Base-by-base conservation (phyloP, 2,113 vertebrate genomes). In the Psephotus haematonotus region DNA sequence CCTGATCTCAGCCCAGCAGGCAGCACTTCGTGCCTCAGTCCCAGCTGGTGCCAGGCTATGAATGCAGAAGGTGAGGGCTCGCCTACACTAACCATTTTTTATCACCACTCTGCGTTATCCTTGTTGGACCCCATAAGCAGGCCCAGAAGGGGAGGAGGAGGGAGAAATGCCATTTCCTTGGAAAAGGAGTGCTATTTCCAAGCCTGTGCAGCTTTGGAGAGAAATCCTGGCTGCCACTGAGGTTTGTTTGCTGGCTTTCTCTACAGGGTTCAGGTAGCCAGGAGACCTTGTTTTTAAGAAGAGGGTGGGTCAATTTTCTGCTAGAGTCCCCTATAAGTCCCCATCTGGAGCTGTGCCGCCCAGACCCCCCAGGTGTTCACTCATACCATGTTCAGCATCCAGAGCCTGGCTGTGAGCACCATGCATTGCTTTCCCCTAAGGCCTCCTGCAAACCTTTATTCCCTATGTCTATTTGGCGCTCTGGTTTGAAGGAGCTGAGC, bases 401-500 rank as follows among this genome's bases (percentile, higher is more conserved):
- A 43, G 33, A 76, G 23, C 33, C 67, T 71, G 41, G 20, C 35
- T 5, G 3, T 19, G 33, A 69, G 20, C 16, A 15, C 25, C 28
- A 11, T 3, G 3, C 28, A 4, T 47, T 62, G 2, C 50, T 70
- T 49, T 44, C 13, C 24, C 28, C 11, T 31, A n/a, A 1, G 3
- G 50, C 17, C 17, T 69, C n/a, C 59, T 17, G 43, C 39, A 68
- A 71, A 50, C 23, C 65, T 85, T 2, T 1, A 14, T 72, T 68
- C 24, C 76, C 39, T 59, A 4, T 2, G 1, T 47, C 72, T 37
- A 0, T 23, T 52, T 27, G 22, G 49, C 0, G 0, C 0, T 1
- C 3, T 62, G 75, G 13, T 76, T 75, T 55, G 59, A 80, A 85
- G 67, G 53, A 82, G 43, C 47, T 46, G 39, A 83, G n/a, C 52